Base-by-base conservation (phyloP, 1,140 invertebrate genomes). In the Chelonus insularis region DNA sequence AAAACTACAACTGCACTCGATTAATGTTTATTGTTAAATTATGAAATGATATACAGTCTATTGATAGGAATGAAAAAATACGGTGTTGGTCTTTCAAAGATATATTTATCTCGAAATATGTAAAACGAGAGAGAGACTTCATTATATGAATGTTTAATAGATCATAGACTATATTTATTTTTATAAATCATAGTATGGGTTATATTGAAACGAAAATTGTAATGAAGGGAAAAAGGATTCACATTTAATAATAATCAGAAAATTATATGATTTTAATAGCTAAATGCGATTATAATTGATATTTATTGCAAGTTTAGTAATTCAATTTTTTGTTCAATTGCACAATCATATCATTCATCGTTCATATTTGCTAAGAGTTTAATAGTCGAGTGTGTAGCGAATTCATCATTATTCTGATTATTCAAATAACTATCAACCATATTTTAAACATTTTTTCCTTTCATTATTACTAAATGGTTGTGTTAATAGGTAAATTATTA, bases 91-190 rank as follows among this genome's bases (percentile, higher is more conserved):
- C 48, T 51, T 55, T 29, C 34, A 25, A 21, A 39, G 11, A 20
- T 39, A 39, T 50, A 37, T 55, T 16, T 36, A 37, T 55, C 36
- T 55, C 32, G 32, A 39, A 6, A 14, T 37, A 43, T 16, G 16
- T 43, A 11, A 37, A 37, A 20, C 11, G 32, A 39, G 34, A 55
- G 36, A 39, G 20, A 55, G 16, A 41, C 32, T 37, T 55, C 34
- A 55, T 55, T 23, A 20, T 29, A 29, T 29, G 29, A 55, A 55
- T 55, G 52, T 55, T 55, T 12, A 11, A 36, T 21, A 55, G 52
- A 37, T 55, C 34, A 29, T 50, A 50, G 39, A 55, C 52, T 37
- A 55, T 55, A 55, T 55, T 55, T 55, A 55, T 55, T 55, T 55
- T 55, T 55, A 55, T 55, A 55, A 43, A 43, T 16, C 12, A 43